phyloP scores from a whole-genome alignment of 2,888 invertebrate genomes.

The Hirtodrosophila alboralis region DNA sequence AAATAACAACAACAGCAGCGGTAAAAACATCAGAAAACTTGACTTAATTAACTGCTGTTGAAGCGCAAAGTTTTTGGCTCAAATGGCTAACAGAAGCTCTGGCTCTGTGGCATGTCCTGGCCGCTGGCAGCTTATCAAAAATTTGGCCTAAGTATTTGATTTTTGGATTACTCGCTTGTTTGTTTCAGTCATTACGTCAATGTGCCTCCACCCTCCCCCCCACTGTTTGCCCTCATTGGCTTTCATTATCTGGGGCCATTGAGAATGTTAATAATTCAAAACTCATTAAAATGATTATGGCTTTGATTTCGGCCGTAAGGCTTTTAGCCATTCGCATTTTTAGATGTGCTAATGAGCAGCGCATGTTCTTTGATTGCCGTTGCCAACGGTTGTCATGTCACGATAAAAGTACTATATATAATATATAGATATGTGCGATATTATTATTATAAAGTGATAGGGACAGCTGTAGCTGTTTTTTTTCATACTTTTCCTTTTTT shows the following conservation, averaged over 20 bases:
- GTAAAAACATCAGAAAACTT: conserved; percentile 54
- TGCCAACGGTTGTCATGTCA: conserved; percentile 12
- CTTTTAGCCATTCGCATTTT: conserved; percentile 30
- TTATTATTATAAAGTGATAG: too few relatives aligned
- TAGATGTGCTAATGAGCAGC: conserved; percentile 59
- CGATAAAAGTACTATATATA: conserved; percentile 6
- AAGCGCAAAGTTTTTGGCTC: conserved; percentile 64
- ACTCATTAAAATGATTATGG: conserved; percentile 70
- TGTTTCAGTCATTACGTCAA: conserved; percentile 18
- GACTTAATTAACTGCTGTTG: conserved; percentile 77
- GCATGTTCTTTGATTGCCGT: conserved; percentile 47
- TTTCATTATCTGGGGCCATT: conserved; percentile 42
- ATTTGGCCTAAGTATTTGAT: conserved; percentile 71
- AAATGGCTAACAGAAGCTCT: conserved; percentile 37
- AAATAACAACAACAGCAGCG: conserved; percentile 38
- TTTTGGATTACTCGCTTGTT: conserved; percentile 69
- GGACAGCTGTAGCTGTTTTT: too few relatives aligned
- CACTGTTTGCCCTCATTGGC: background rate
- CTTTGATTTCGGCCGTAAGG: conserved; percentile 65
- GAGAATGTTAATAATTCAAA: conserved; percentile 70
- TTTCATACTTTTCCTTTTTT: too few relatives aligned
- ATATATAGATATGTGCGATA: too few relatives aligned
- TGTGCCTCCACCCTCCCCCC: conserved; percentile 8
- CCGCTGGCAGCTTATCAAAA: conserved; percentile 65
- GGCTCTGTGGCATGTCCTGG: conserved; percentile 43